phyloP scores from a whole-genome alignment of 2,113 vertebrate genomes.

The Rhinopomastus cyanomelas region DNA sequence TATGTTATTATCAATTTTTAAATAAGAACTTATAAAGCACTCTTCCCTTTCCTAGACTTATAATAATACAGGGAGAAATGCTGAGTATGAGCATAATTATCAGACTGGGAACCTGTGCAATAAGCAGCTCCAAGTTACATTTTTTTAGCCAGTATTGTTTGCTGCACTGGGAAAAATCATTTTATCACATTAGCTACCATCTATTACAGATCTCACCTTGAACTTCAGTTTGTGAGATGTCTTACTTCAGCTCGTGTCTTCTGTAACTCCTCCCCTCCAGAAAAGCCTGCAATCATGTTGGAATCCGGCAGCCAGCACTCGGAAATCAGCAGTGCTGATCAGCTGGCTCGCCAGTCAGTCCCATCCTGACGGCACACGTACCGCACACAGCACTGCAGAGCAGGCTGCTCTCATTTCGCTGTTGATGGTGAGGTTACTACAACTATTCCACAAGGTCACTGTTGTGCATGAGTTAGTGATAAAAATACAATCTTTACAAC shows the following conservation, averaged over 20 bases:
- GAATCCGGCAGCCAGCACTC: not conserved
- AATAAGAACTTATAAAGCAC: not conserved
- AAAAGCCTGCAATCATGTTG: not conserved
- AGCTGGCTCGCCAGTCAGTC: not conserved
- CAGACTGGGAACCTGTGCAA: not conserved
- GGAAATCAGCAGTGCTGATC: not conserved
- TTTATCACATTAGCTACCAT: not conserved
- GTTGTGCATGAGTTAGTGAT: not conserved
- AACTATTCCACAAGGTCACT: not conserved
- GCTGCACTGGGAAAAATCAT: not conserved
- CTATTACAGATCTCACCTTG: conserved; percentile 49
- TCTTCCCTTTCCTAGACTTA: not conserved
- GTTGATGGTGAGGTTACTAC: rapidly evolving
- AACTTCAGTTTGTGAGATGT: not conserved
- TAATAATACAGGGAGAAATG: not conserved
- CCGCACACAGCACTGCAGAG: not conserved
- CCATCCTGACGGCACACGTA: not conserved
- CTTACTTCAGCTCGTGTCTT: not conserved
- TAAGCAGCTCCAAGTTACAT: not conserved
- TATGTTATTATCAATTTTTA: not conserved
- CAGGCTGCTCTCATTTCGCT: not conserved
- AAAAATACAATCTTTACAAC: not conserved
- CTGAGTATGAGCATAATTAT: not conserved
- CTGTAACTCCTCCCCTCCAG: not conserved
- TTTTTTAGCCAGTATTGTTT: not conserved